phyloP scores from a whole-genome alignment of 2,113 vertebrate genomes.

The Anguilla rostrata region DNA sequence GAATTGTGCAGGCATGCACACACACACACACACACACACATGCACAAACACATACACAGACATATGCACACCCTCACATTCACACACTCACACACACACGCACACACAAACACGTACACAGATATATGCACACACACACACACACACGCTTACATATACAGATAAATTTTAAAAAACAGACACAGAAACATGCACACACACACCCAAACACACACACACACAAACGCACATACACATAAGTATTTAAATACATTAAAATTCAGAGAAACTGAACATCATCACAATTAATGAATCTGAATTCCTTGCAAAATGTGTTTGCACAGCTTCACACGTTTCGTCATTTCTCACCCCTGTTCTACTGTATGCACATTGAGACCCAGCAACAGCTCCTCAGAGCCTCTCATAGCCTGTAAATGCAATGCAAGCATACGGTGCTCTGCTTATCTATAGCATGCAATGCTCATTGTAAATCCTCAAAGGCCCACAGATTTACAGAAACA shows the following conservation, averaged over 20 bases:
- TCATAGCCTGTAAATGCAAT: neutral
- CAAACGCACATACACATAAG: neutral
- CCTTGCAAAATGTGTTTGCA: neutral
- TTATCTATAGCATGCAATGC: neutral
- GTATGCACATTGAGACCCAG: neutral
- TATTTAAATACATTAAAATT: neutral
- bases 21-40: neutral
- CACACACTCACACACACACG: no score
- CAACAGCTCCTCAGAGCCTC: neutral
- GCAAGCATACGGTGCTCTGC: neutral
- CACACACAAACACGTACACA: no score
- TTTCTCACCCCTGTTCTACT: neutral
- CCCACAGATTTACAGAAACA: neutral
- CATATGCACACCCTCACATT: neutral
- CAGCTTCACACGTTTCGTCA: neutral
- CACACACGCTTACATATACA: neutral
- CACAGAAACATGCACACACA: neutral
- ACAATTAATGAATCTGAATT: neutral
- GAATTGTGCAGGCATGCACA: neutral
- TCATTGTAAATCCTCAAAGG: neutral
- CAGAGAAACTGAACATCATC: neutral
- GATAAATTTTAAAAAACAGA: neutral
- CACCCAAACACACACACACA: neutral
- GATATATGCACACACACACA: neutral
- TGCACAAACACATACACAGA: neutral